Percentiles rank a stretch among this genome's conserved stretches.
Conservation (phyloP, 2,113 vertebrate species). For the Aldabrachelys gigantea region DNA sequence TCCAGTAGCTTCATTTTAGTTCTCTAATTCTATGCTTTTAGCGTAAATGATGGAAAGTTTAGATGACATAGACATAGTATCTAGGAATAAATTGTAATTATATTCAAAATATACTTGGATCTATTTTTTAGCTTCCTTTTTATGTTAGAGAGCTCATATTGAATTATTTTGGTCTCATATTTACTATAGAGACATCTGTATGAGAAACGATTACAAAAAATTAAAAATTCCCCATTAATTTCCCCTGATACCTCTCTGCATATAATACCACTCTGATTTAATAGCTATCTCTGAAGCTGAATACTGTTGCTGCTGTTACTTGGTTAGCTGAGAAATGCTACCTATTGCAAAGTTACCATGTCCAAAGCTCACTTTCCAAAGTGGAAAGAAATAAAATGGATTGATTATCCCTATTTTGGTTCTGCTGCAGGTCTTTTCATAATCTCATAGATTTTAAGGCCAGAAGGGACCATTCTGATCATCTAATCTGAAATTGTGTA, state of each 20-base stretch:
- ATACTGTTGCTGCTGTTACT: neutral
- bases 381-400: neutral
- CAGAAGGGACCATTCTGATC: neutral
- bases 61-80: neutral
- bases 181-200: neutral
- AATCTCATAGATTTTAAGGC: neutral
- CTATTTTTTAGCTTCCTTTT: neutral
- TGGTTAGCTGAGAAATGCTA: neutral
- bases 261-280: neutral
- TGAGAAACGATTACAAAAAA: conserved; percentile 1
- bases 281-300: neutral
- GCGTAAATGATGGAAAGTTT: neutral
- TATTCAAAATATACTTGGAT: rapidly evolving
- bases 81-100: neutral
- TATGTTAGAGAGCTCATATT: neutral
- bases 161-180: neutral
- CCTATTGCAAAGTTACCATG: rapidly evolving
- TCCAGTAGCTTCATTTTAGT: neutral
- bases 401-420: neutral
- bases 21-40: neutral
- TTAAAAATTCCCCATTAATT: neutral
- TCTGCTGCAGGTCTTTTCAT: neutral
- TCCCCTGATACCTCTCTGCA: neutral
- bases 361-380: conserved; percentile 2
- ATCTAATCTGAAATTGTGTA: neutral